Percentiles rank a stretch among this genome's conserved stretches.
Evolutionary conservation across 2,888 invertebrate species (phyloP).

Genomic region (Diplazon laetatorius): DNA sequence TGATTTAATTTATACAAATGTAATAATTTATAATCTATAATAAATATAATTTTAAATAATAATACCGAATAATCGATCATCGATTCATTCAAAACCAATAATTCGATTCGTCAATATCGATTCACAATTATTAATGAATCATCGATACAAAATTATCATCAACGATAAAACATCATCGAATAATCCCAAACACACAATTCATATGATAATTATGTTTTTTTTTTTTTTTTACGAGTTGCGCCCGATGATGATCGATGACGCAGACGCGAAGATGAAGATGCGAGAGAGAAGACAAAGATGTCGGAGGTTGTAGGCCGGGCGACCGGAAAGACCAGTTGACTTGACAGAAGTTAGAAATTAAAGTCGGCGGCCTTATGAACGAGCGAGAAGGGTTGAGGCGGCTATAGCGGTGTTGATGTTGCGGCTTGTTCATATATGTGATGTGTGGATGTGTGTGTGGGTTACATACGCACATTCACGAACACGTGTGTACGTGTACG

Average conservation of each 20-base stretch:
- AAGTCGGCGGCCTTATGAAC: slow-evolving; percentile 72
- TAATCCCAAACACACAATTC: background rate
- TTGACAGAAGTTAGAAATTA: slow-evolving; percentile 73
- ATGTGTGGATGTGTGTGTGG: background rate
- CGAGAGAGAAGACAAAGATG: slow-evolving; percentile 25
- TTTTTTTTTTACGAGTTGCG: slow-evolving; percentile 1
- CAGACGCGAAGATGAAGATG: slow-evolving; percentile 32
- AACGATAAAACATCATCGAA: too few relatives aligned
- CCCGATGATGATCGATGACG: slow-evolving; percentile 53
- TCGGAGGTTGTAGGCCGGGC: slow-evolving; percentile 22
- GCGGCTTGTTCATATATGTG: background rate
- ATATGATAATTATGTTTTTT: too few relatives aligned
- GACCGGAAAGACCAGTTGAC: slow-evolving; percentile 77
- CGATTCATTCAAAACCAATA: background rate
- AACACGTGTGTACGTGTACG: background rate
- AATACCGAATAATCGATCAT: background rate
- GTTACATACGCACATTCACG: background rate
- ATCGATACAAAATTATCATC: background rate
- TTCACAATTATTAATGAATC: background rate
- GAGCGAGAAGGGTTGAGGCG: slow-evolving; percentile 63
- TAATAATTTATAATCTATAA: too few relatives aligned
- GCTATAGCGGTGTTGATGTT: slow-evolving; percentile 8
- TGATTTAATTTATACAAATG: too few relatives aligned
- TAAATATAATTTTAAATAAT: background rate
- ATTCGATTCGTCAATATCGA: background rate